These are phyloP conservation scores for Heliconius ismenius DNA, from an alignment of 2,888 invertebrate species.

Conservation along the genomic window DNA sequence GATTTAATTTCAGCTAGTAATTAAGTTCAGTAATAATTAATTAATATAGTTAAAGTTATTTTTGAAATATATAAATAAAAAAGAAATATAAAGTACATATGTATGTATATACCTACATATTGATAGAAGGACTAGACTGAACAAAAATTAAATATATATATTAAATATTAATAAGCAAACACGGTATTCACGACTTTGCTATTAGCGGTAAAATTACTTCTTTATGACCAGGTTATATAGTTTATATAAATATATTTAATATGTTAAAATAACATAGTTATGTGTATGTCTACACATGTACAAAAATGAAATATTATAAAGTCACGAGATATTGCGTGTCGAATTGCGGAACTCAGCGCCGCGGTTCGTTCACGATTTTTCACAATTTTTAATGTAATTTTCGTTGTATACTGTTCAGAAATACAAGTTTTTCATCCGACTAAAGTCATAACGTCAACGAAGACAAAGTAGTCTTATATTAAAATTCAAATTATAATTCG, in stretches of 20 bases:
- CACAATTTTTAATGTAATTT: background rate
- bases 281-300: background rate
- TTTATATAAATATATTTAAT: background rate
- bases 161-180: constrained; percentile 15
- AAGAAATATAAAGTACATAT: background rate
- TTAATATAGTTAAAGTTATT: background rate
- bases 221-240: background rate
- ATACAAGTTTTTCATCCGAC: background rate
- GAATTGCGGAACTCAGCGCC: background rate
- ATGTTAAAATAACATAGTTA: background rate
- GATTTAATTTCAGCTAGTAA: no score
- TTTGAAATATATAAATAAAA: background rate
- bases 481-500: background rate
- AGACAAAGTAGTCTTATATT: background rate
- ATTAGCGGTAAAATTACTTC: constrained; percentile 7
- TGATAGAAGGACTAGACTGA: background rate
- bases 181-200: constrained; percentile 5
- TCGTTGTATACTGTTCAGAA: background rate
- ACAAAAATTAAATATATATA: background rate
- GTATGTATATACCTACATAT: background rate
- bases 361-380: background rate
- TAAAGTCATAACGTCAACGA: background rate
- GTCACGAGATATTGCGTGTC: background rate
- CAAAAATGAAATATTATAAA: background rate
- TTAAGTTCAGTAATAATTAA: no score